Evolutionary conservation across 1,140 invertebrate genomes (phyloP).

Genomic region (Eurosta solidaginis): DNA sequence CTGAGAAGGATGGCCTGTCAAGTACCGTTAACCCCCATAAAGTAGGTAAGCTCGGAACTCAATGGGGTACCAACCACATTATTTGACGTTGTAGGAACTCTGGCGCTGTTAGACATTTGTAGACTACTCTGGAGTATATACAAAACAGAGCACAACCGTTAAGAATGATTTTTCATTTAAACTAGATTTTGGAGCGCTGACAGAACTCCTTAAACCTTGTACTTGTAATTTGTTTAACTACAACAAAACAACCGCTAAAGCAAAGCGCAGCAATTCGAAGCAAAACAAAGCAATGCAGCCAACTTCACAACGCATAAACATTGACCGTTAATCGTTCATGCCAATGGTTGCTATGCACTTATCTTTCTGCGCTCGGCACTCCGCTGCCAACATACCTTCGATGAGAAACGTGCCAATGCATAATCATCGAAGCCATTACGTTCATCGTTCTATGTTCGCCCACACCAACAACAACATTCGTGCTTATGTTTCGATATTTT

Average conservation of each 20-base stretch:
- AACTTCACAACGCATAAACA: neutral
- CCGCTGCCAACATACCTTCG: neutral
- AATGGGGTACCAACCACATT: too few relatives aligned
- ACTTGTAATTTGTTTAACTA: constrained; percentile 12
- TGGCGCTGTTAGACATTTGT: too few relatives aligned
- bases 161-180: too few relatives aligned
- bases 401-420: constrained; percentile 31
- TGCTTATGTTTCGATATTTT: neutral
- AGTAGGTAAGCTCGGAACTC: too few relatives aligned
- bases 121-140: too few relatives aligned
- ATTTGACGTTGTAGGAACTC: too few relatives aligned
- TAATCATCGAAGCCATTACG: constrained; percentile 30
- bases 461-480: neutral
- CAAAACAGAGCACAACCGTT: too few relatives aligned
- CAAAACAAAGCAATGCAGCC: neutral
- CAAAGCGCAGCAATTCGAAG: too few relatives aligned
- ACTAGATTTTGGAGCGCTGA: too few relatives aligned
- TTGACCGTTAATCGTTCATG: neutral
- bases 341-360: neutral
- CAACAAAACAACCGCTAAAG: neutral
- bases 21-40: too few relatives aligned
- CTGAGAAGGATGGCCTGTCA: too few relatives aligned
- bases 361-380: neutral
- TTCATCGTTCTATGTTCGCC: constrained; percentile 1
- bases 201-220: neutral